phyloP scores from a whole-genome alignment of 2,113 vertebrate genomes.

The Petrocephalus microphthalmus region DNA sequence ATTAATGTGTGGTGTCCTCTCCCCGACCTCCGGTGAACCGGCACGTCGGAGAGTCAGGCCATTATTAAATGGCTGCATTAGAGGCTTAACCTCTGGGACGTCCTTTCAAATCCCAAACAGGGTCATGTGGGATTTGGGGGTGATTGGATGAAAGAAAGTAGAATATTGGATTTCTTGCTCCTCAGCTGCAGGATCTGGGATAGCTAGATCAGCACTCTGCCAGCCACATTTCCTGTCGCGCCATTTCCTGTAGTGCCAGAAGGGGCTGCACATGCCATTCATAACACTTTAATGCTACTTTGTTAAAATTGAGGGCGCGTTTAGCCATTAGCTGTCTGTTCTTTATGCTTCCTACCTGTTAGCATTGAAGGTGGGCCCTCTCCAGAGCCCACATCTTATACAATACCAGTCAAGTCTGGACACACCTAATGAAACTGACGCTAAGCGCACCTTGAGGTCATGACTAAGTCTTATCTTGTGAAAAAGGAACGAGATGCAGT shows the following conservation, averaged over 20 bases:
- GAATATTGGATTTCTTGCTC: constrained; percentile 15
- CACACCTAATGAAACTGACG: not conserved
- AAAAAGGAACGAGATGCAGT: not conserved
- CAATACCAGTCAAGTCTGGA: not conserved
- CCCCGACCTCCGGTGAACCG: not conserved
- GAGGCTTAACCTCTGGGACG: constrained; percentile 5
- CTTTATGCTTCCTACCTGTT: not conserved
- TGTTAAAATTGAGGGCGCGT: not conserved
- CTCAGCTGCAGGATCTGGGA: not conserved
- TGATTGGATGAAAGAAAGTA: constrained; percentile 12
- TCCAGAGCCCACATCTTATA: not conserved
- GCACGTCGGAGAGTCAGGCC: not conserved
- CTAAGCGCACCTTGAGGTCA: not conserved
- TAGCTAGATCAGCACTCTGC: not conserved
- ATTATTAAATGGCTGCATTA: constrained; percentile 15
- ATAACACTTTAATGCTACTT: not conserved
- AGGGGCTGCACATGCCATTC: not conserved
- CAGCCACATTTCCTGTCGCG: not conserved
- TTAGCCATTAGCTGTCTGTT: not conserved
- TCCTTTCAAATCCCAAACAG: constrained; percentile 11
- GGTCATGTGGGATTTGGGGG: not conserved
- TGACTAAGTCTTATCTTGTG: not conserved
- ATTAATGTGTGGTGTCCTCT: not conserved
- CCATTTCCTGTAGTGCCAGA: not conserved
- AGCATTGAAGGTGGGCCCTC: not conserved